These are phyloP conservation scores for Anarsia innoxiella DNA, from an alignment of 2,888 invertebrate genomes.

Conservation along the genomic window DNA sequence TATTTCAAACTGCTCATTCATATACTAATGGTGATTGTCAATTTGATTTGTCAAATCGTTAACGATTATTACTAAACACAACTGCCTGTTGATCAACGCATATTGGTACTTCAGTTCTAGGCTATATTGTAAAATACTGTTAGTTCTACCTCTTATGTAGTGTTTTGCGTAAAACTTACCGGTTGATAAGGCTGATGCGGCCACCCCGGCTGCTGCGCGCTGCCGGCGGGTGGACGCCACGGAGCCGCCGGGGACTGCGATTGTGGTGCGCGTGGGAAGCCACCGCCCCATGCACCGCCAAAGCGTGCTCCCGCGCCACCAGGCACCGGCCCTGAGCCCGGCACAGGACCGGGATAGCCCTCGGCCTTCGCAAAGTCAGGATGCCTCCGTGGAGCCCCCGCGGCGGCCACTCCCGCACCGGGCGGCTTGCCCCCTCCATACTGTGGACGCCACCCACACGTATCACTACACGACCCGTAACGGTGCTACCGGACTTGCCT, in stretches of 20 bases:
- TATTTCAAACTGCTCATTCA: no score
- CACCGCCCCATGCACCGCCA: conserved; percentile 22
- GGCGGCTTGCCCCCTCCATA: conserved; percentile 61
- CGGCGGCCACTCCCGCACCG: conserved; percentile 40
- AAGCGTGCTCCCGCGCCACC: conserved; percentile 28
- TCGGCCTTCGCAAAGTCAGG: conserved; percentile 86
- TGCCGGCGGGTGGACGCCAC: conserved; percentile 42
- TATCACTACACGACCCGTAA: conserved; percentile 9
- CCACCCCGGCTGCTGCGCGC: conserved; percentile 48
- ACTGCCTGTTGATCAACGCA: no score
- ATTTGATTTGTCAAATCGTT: no score
- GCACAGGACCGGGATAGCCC: conserved; percentile 17
- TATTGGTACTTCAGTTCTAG: no score
- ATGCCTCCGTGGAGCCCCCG: conserved; percentile 83
- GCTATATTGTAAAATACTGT: no score
- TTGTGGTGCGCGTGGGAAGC: conserved; percentile 48
- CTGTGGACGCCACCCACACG: conserved; percentile 28
- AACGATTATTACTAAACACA: no score
- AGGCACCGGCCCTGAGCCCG: conserved; percentile 17
- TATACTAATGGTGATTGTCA: no score
- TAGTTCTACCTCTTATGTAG: no score
- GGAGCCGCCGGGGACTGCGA: conserved; percentile 45
- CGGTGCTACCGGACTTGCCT: no score
- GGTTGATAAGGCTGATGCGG: conserved; percentile 55
- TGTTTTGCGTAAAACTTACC: conserved; percentile 25